Conservation (phyloP, 2,888 invertebrate species). For the Dynastes grantii region DNA sequence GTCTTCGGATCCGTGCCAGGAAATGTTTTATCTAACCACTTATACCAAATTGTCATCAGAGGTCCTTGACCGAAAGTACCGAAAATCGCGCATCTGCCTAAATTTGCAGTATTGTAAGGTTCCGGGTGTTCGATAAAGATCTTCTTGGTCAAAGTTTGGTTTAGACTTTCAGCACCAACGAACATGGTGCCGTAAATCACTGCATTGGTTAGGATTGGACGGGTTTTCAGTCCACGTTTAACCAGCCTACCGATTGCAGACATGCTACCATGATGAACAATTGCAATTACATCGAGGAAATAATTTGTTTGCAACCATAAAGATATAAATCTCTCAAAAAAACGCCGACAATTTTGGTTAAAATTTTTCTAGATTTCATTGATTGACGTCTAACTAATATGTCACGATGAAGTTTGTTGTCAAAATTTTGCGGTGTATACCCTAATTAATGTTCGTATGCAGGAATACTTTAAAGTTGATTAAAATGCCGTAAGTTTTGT, state of each 20-base stretch:
- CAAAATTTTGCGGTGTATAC: neutral
- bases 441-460: neutral
- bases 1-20: conserved; percentile 77
- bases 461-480: neutral
- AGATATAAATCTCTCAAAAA: neutral
- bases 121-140: conserved; percentile 69
- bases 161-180: conserved; percentile 85
- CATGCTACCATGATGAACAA: conserved; percentile 56
- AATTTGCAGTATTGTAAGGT: conserved; percentile 72
- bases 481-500: neutral
- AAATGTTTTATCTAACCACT: conserved; percentile 81
- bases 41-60: conserved; percentile 79
- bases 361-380: neutral
- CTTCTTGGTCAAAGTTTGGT: conserved; percentile 81
- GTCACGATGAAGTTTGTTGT: neutral
- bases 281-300: neutral
- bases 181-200: conserved; percentile 84
- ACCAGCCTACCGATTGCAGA: conserved; percentile 57
- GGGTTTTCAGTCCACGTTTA: conserved; percentile 68
- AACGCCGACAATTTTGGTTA: neutral
- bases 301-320: neutral
- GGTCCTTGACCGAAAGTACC: conserved; percentile 77
- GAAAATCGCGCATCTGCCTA: conserved; percentile 76
- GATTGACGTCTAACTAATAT: neutral
- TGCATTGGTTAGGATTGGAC: conserved; percentile 72